These are phyloP conservation scores for Calcarius lapponicus DNA, from an alignment of 2,797 vertebrate genomes.

Conservation along the genomic window DNA sequence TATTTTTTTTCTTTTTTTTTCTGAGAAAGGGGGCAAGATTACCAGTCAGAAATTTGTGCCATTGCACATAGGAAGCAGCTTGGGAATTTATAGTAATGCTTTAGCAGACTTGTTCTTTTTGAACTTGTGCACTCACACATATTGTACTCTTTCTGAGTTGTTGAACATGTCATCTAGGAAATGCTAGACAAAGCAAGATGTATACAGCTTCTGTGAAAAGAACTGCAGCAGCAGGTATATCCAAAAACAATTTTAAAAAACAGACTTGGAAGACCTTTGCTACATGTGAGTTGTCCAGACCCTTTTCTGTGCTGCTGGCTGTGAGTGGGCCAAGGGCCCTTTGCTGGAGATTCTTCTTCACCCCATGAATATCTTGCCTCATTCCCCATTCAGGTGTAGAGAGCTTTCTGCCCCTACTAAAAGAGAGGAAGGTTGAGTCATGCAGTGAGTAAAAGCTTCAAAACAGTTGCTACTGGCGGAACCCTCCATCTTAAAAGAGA, in stretches of 20 bases:
- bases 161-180: not conserved
- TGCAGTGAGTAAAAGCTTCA: not conserved
- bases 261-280: not conserved
- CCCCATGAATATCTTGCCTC: not conserved
- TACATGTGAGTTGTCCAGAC: not conserved
- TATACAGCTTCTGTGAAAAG: not conserved
- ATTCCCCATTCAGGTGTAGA: not conserved
- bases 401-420: not conserved
- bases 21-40: not conserved
- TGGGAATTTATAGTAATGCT: not conserved
- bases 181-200: not conserved
- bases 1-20: not conserved
- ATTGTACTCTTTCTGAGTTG: not conserved
- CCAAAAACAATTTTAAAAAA: not conserved
- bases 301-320: not conserved
- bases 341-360: not conserved
- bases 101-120: not conserved
- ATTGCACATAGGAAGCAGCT: not conserved
- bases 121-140: accelerated
- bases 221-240: not conserved
- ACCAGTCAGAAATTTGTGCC: not conserved
- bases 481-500: not conserved
- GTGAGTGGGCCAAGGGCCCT: not conserved
- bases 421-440: not conserved
- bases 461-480: not conserved